Conservation (phyloP, 2,113 vertebrate species). For the Bos javanicus region DNA sequence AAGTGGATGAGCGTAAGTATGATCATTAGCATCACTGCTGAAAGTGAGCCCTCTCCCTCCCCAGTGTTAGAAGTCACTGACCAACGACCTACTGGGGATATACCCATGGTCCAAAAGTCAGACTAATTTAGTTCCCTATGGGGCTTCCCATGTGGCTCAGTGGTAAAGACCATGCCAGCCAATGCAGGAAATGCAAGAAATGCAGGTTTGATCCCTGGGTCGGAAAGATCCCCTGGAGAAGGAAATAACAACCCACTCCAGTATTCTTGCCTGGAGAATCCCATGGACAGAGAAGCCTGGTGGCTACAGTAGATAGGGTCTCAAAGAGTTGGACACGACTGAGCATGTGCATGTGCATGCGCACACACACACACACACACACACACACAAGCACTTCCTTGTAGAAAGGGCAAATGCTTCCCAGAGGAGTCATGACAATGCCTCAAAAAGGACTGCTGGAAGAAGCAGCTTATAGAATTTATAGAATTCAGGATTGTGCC, state of each 20-base stretch:
- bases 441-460: background rate
- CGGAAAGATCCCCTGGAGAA: background rate
- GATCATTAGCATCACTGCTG: background rate
- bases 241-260: background rate
- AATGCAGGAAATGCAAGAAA: background rate
- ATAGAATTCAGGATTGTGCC: background rate
- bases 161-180: background rate
- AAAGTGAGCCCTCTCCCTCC: background rate
- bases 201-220: background rate
- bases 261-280: background rate
- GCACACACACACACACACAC: background rate
- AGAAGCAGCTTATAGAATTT: background rate
- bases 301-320: background rate
- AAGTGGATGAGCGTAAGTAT: background rate
- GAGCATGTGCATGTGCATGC: rapidly evolving
- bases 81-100: background rate
- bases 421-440: background rate
- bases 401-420: background rate
- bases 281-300: background rate
- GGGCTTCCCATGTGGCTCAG: background rate
- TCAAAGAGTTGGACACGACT: background rate
- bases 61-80: background rate
- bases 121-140: background rate
- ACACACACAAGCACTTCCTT: rapidly evolving
- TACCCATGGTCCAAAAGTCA: background rate